Evolutionary conservation across 1,140 invertebrate genomes (phyloP), one percentile per base, ranked within the genome.

Genomic region (Kradibia gibbosae): DNA sequence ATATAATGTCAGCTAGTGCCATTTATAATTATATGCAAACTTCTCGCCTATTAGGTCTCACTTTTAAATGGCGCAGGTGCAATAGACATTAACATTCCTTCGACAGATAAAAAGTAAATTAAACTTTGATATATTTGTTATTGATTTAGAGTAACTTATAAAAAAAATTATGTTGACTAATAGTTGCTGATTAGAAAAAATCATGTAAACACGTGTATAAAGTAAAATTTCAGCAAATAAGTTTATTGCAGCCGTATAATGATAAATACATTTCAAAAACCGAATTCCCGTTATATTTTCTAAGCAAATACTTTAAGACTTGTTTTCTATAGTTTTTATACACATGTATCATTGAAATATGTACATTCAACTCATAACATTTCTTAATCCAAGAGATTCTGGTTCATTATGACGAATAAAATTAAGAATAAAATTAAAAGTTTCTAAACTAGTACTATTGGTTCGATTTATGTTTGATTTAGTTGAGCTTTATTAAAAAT

Each of bases 261-360:
- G 42, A 71, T 71, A 55, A 28, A 39, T n/a, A 55, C 65, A 17
- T 45, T 60, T 45, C 48, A 70, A 75, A 81, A 81, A 75, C 28
- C 2, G 1, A 20, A 36, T 67, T 75, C 57, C 79, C 79, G 79
- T 81, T 81, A 75, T 74, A 53, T 75, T 81, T 75, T 75, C 60
- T 70, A 45, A 42, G 72, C 36, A 53, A 75, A 55, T 60, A 67
- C 48, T 81, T 53, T 45, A 22, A 31, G 28, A 80, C 70, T 73
- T 50, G 71, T 80, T 74, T 80, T 74, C 78, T 36, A 74, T 73
- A 53, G 36, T 65, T 42, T 39, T 20, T 25, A 70, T 42, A 53
- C 72, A 60, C 34, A 45, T 42, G 67, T 0, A 57, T 31, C 34
- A 48, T 60, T 34, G 67, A 39, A 25, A n/a, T 73, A 80, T 53